phyloP scores from a whole-genome alignment of 2,113 vertebrate species.

The Gallinago paraguaiae region DNA sequence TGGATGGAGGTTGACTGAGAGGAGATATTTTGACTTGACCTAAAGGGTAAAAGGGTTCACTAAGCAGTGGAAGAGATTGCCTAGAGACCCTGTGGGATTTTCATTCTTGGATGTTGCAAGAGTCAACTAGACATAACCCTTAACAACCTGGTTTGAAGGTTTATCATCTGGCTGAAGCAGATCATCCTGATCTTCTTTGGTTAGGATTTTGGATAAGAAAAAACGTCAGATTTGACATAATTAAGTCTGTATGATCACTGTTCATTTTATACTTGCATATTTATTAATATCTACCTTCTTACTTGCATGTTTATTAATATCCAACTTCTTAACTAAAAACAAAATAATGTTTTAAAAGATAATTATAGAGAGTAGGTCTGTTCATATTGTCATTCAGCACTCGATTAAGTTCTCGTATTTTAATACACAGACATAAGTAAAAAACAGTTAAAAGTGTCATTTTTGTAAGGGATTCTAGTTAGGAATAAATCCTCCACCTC shows the following conservation, averaged over 20 bases:
- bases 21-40: neutral
- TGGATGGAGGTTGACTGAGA: neutral
- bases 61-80: neutral
- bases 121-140: neutral
- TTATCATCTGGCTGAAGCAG: neutral
- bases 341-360: neutral
- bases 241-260: neutral
- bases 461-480: neutral
- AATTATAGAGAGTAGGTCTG: neutral
- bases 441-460: neutral
- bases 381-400: neutral
- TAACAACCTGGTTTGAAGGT: neutral
- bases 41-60: neutral
- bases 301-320: neutral
- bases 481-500: neutral
- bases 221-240: neutral
- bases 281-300: neutral
- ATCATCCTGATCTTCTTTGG: neutral
- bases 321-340: neutral
- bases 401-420: neutral
- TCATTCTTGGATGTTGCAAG: neutral
- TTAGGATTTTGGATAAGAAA: neutral
- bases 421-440: neutral
- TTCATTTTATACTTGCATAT: neutral
- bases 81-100: neutral